Evolutionary conservation across 2,797 vertebrate species (phyloP).

Genomic region (Melanotaenia parkinsoni): DNA sequence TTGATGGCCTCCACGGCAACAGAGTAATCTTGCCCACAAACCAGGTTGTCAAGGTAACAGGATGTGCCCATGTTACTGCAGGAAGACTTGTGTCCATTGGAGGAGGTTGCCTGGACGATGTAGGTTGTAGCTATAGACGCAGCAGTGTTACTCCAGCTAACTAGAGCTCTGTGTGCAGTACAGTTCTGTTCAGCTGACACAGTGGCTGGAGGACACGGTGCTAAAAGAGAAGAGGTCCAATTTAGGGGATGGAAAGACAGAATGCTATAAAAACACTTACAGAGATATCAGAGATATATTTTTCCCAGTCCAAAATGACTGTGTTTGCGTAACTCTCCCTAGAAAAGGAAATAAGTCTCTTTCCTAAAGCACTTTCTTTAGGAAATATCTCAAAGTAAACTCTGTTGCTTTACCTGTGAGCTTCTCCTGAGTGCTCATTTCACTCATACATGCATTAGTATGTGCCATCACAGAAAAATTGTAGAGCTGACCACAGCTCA

Average conservation of each 20-base stretch:
- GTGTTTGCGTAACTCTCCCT: not conserved
- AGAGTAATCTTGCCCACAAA: constrained; percentile 79
- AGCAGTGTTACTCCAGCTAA: constrained; percentile 67
- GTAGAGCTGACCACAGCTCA: constrained; percentile 77
- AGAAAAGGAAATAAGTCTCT: not conserved
- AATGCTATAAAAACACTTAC: not conserved
- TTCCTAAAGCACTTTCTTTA: not conserved
- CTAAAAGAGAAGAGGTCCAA: constrained; percentile 48
- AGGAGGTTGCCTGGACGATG: constrained; percentile 61
- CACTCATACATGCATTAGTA: constrained; percentile 71
- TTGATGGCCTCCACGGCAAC: constrained; percentile 68
- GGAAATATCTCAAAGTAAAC: not conserved
- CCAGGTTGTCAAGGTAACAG: constrained; percentile 69
- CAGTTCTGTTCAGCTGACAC: constrained; percentile 68
- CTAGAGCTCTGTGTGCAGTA: constrained; percentile 40
- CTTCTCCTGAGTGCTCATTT: constrained; percentile 49
- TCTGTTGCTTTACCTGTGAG: constrained; percentile 59
- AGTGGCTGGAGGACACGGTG: constrained; percentile 74
- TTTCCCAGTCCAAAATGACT: not conserved
- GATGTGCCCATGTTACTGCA: constrained; percentile 65
- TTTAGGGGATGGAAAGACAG: not conserved
- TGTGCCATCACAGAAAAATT: constrained; percentile 72
- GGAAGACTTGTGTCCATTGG: constrained; percentile 51
- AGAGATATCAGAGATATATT: not conserved
- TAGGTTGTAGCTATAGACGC: constrained; percentile 58